Evolutionary conservation across 2,888 invertebrate genomes (phyloP).

Genomic region (Metacarcinus magister): DNA sequence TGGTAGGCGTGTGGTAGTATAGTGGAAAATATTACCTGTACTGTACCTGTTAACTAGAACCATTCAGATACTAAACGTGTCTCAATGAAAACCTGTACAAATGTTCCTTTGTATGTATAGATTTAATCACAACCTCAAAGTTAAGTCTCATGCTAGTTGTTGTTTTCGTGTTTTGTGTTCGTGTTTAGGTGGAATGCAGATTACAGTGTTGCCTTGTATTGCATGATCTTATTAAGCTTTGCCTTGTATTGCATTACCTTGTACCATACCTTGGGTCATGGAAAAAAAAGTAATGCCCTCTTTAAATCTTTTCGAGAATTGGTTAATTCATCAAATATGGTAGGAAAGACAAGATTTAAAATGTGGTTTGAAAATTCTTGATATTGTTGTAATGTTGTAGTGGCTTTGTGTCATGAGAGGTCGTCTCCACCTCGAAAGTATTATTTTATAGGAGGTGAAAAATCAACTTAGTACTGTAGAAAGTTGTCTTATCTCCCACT

Average conservation of each 20-base stretch:
- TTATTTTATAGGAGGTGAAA: not conserved
- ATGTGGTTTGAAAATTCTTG: not conserved
- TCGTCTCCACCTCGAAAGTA: not conserved
- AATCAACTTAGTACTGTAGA: not conserved
- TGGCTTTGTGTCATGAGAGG: not conserved
- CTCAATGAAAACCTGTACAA: too few relatives aligned
- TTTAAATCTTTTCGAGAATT: not conserved
- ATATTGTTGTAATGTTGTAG: not conserved
- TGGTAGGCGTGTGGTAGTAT: too few relatives aligned
- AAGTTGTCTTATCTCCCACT: not conserved
- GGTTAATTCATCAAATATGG: not conserved
- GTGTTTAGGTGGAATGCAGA: not conserved
- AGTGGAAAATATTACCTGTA: not conserved
- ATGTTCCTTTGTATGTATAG: too few relatives aligned
- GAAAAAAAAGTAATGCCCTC: not conserved
- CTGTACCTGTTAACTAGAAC: not conserved
- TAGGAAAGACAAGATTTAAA: not conserved
- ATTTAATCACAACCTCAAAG: too few relatives aligned
- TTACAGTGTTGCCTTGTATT: too few relatives aligned
- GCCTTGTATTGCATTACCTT: not conserved
- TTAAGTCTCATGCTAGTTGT: not conserved
- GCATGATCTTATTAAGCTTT: too few relatives aligned
- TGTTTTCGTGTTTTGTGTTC: not conserved
- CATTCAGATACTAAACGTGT: too few relatives aligned
- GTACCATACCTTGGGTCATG: not conserved